A percentile compares a stretch with the other conserved stretches of the same genome.
Evolutionary conservation across 2,888 invertebrate species (phyloP).

Genomic region (Apeira syringaria): DNA sequence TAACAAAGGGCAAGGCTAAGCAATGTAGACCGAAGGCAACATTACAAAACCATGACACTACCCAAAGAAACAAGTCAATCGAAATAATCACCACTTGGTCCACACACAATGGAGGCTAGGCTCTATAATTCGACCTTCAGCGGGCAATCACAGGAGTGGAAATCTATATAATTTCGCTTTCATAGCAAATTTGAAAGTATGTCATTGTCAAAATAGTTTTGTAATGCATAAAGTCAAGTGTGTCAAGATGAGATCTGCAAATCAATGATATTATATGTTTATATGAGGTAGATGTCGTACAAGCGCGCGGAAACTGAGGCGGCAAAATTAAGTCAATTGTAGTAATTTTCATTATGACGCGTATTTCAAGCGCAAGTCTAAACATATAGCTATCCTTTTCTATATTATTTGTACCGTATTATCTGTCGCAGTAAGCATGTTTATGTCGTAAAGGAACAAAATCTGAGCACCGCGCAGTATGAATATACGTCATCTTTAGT

Average conservation of each 20-base stretch:
- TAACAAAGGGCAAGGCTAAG: constrained; percentile 5
- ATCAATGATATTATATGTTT: constrained; percentile 25
- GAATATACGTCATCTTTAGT: too few species aligned
- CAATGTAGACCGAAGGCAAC: constrained; percentile 1
- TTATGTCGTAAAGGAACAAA: too few species aligned
- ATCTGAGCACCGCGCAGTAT: too few species aligned
- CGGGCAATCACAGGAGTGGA: constrained; percentile 30
- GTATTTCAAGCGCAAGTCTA: too few species aligned
- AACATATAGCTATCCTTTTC: too few species aligned
- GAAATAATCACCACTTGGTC: constrained; percentile 14
- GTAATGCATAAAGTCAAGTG: constrained; percentile 41
- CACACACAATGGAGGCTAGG: constrained; percentile 12
- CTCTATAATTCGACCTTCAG: constrained; percentile 24
- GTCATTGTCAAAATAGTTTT: constrained; percentile 64
- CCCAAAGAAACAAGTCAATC: constrained; percentile 13
- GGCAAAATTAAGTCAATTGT: too few species aligned
- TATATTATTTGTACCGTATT: too few species aligned
- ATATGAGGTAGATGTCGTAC: too few species aligned
- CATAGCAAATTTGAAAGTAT: constrained; percentile 58
- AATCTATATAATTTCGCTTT: constrained; percentile 38
- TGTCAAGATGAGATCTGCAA: constrained; percentile 51
- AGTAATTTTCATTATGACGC: too few species aligned
- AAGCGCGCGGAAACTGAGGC: too few species aligned
- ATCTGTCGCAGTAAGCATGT: too few species aligned
- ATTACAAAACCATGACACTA: constrained; percentile 22